Base-by-base conservation (phyloP, 2,113 vertebrate genomes). In the Galbula dea region DNA sequence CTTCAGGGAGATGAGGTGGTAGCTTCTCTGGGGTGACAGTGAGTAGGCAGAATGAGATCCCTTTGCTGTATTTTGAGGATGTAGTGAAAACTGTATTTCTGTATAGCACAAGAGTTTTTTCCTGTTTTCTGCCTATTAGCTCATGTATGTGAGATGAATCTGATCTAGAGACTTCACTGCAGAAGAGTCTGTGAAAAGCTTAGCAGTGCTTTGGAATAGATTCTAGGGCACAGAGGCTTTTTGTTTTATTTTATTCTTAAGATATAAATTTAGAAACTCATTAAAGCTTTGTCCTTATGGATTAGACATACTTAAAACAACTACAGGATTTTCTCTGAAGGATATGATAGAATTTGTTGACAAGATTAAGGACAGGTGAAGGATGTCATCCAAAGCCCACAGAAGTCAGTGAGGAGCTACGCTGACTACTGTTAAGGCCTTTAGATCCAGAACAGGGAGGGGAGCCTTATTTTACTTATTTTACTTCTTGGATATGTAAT, bases 261-360 rank as follows among this genome's bases (percentile, higher is more conserved):
- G 75, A 51, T 94, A 83, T 7, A 80, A 83, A 95, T 96, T 91
- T 96, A 95, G 93, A 93, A 96, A 95, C 93, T 96, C 93, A 91
- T 95, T 96, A 96, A 91, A 94, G 82, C 83, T 89, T 91, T 93
- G 92, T 96, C 93, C 95, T 89, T 54, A n/a, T 43, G 90, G 95
- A 96, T 95, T 91, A 91, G 85, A 59, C 55, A 57, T 85, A 89
- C 88, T 95, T 96, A 95, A 85, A 90, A 80, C 82, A 85, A 78
- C 80, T 26, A 14, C 72, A 66, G 67, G 82, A 80, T 91, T 89
- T 89, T 95, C 85, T 83, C 85, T 8, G 14, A 82, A 93, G 87
- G 82, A 21, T 73, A 23, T 8, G 43, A 26, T 59, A 45, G 89
- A 94, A 63, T 88, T 87, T 89, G 91, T 87, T 95, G 93, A 87